A percentile compares a stretch with the other conserved stretches of the same genome.
Conservation (phyloP, 2,113 vertebrate genomes). For the Nansenia antarctica region DNA sequence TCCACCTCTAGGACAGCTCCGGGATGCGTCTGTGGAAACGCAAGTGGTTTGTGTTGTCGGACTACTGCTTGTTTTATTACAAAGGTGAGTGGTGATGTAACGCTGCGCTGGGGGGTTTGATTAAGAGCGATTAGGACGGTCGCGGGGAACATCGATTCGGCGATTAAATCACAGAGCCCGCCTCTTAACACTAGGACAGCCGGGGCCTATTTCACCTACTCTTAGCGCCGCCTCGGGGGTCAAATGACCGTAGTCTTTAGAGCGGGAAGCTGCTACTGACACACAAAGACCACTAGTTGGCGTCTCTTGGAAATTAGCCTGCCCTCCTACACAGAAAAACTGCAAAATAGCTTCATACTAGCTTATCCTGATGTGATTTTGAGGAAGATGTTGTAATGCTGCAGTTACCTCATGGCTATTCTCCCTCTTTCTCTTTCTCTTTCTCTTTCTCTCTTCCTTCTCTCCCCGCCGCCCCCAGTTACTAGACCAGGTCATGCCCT, state of each 20-base stretch:
- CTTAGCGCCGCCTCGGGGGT: no score
- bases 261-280: no score
- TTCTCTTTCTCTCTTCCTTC: background rate
- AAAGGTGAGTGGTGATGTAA: constrained; percentile 86
- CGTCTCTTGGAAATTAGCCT: constrained; percentile 13
- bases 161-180: constrained; percentile 8
- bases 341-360: no score
- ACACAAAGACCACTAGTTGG: no score
- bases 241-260: no score
- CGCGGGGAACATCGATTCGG: background rate
- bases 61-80: constrained; percentile 99
- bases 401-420: background rate
- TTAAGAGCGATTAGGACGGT: constrained; percentile 14
- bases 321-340: constrained; percentile 25
- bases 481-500: background rate
- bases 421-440: background rate
- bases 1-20: constrained; percentile 90
- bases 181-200: background rate
- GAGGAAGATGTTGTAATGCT: constrained; percentile 4
- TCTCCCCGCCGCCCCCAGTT: background rate
- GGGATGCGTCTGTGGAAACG: constrained; percentile 98
- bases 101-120: background rate
- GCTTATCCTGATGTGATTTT: no score
- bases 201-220: no score
- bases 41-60: constrained; percentile 97